These are phyloP conservation scores for Diuraphis noxia DNA, from an alignment of 1,140 invertebrate genomes.

Conservation along the genomic window DNA sequence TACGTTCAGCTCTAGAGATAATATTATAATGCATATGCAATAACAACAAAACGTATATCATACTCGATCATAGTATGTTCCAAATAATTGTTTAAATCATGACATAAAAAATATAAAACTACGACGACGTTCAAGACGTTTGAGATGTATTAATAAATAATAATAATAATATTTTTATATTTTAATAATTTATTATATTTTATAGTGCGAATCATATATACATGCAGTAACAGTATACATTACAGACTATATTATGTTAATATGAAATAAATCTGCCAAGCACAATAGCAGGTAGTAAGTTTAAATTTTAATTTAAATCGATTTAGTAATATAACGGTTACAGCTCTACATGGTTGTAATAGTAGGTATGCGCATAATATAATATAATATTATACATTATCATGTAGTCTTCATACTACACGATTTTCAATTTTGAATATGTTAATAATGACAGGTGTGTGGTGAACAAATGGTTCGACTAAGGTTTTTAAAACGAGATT, in stretches of 20 bases:
- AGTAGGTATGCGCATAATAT: not conserved
- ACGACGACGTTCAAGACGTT: not conserved
- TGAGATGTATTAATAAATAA: too few species aligned
- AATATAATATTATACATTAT: not conserved
- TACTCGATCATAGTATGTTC: not conserved
- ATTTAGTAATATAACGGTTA: not conserved
- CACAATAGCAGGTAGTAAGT: not conserved
- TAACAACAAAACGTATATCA: too few species aligned
- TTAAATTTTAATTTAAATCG: not conserved
- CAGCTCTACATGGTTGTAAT: not conserved
- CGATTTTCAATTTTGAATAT: slow-evolving; percentile 26
- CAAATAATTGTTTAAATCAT: not conserved
- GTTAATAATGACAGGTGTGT: slow-evolving; percentile 40
- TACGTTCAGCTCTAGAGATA: too few species aligned
- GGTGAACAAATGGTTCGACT: not conserved
- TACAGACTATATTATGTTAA: too few species aligned
- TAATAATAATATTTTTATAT: too few species aligned
- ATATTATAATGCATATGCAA: too few species aligned
- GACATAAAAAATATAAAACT: not conserved
- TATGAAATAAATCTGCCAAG: not conserved
- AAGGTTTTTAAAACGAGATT: slow-evolving; percentile 31
- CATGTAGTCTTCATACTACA: not conserved
- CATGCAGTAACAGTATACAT: too few species aligned
- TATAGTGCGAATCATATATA: not conserved
- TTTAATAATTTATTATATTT: not conserved